These are phyloP conservation scores for Metopia argyrocephala DNA, from an alignment of 2,888 invertebrate genomes.

Conservation along the genomic window DNA sequence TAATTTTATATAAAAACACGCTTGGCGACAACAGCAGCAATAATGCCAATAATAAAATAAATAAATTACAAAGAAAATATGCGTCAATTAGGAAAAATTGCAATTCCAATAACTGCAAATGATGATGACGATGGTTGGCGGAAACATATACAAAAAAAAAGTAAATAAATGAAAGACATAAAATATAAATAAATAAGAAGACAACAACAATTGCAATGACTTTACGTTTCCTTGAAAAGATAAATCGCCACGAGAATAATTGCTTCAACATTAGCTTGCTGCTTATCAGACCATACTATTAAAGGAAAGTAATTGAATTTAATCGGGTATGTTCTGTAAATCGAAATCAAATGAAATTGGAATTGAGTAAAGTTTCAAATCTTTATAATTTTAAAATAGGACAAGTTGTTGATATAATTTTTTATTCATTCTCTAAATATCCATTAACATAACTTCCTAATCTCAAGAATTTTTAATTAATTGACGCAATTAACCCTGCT, in stretches of 20 bases:
- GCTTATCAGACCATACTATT: not conserved
- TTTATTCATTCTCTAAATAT: too few relatives aligned
- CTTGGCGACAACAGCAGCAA: not conserved
- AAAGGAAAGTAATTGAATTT: too few relatives aligned
- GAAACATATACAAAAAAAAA: not conserved
- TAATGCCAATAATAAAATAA: too few relatives aligned
- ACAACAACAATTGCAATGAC: constrained; percentile 9
- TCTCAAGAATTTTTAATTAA: too few relatives aligned
- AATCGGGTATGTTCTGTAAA: too few relatives aligned
- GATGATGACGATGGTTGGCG: constrained; percentile 49
- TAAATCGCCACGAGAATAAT: not conserved
- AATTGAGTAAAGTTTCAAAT: too few relatives aligned
- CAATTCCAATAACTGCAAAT: constrained; percentile 56
- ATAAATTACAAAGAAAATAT: constrained; percentile 17
- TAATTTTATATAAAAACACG: constrained; percentile 24
- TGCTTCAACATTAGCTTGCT: not conserved
- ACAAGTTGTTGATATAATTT: too few relatives aligned
- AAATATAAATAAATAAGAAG: not conserved
- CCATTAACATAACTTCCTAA: too few relatives aligned
- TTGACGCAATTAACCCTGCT: too few relatives aligned
- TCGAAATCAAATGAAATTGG: too few relatives aligned
- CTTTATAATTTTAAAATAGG: too few relatives aligned
- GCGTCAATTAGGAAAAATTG: constrained; percentile 65
- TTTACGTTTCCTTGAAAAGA: not conserved
- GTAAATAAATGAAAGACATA: not conserved